Evolutionary conservation across 2,113 vertebrate species (phyloP), one percentile per base, ranked within the genome.

Genomic region (Calypte anna): DNA sequence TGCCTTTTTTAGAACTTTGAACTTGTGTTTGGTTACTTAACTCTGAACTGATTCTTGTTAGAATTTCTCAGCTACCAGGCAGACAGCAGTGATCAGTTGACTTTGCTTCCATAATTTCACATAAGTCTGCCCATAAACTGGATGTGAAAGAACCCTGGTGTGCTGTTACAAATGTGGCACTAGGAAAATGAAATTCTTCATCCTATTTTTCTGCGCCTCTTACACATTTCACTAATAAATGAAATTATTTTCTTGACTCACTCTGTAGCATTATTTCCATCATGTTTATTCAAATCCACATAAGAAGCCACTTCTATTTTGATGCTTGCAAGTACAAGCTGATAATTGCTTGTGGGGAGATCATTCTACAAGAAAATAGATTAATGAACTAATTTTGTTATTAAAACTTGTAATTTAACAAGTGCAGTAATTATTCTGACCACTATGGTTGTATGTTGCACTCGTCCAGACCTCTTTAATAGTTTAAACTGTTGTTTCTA

Each of bases 371-470:
- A 54, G 24, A 82, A 88, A 91, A 95, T 31, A 88, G 57, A 78
- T 90, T 79, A 87, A 87, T 61, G 84, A 96, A 84, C 50, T 25
- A 73, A 74, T 88, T 74, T 43, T 61, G 57, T 78, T 91, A 88
- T 83, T 95, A 81, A 75, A 90, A 78, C 19, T 67, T 91, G 75
- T 46, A 77, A 69, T 46, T 69, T 86, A 80, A 88, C 1, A 11
- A 81, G 61, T 77, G 25, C 36, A 75, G 64, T 90, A 88, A 93
- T 93, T 90, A 84, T 88, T 57, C 27, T 88, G 82, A 91, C 88
- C 85, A 68, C 61, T 93, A 70, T 62, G 66, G 51, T 36, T 90
- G 33, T 27, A 63, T 3, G 3, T 58, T 88, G 22, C 64, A 75
- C 20, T 94, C 53, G 58, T 78, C 36, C 70, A 94, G 64, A 69